Conservation (phyloP, 2,113 vertebrate species). For the Bos javanicus region DNA sequence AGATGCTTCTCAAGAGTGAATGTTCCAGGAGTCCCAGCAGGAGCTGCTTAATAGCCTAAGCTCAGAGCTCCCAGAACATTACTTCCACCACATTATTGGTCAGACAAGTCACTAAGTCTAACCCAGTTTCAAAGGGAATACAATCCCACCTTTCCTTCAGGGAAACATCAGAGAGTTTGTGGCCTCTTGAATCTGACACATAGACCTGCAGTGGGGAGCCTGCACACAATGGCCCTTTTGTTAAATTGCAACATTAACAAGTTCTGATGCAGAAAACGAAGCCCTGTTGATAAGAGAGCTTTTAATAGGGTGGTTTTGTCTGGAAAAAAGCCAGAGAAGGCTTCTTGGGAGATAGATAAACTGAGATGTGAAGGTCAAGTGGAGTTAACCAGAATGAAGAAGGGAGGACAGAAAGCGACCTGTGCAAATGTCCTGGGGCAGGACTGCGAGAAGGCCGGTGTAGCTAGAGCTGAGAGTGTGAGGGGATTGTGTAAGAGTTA, state of each 20-base stretch:
- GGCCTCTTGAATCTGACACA: not conserved
- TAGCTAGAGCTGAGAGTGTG: not conserved
- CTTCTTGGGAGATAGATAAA: not conserved
- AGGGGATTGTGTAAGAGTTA: not conserved
- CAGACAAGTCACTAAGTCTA: not conserved
- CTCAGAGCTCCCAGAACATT: not conserved
- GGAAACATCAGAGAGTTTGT: not conserved
- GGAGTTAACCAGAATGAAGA: not conserved
- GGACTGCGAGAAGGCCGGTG: not conserved
- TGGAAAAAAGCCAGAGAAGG: not conserved
- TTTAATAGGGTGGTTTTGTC: not conserved
- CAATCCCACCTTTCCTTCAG: not conserved
- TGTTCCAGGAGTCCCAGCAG: not conserved
- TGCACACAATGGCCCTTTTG: not conserved
- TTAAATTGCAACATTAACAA: not conserved
- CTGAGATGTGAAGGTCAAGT: not conserved
- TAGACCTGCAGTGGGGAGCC: not conserved
- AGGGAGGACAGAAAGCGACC: not conserved
- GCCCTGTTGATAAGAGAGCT: not conserved
- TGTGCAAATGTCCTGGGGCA: not conserved
- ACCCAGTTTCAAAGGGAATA: not conserved
- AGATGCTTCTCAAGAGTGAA: not conserved
- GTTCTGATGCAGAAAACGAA: not conserved
- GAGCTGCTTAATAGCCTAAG: not conserved
- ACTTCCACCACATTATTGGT: not conserved